These are phyloP conservation scores for Erythrolamprus reginae DNA, from an alignment of 2,113 vertebrate genomes.

Conservation along the genomic window DNA sequence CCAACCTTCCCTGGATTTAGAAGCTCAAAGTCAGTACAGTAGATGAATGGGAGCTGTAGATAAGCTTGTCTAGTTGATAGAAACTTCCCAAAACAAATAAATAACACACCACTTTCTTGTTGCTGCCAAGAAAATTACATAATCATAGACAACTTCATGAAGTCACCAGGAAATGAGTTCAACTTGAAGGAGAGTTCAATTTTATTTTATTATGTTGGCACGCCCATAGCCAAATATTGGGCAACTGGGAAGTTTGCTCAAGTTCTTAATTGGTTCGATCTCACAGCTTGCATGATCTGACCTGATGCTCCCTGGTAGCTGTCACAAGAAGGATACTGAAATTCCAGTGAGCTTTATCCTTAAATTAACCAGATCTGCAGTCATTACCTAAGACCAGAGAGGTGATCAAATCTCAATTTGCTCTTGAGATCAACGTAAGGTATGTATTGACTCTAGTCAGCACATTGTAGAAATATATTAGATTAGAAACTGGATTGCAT, in stretches of 20 bases:
- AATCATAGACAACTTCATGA: neutral
- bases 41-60: neutral
- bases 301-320: neutral
- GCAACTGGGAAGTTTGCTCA: neutral
- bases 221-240: neutral
- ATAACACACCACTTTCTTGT: neutral
- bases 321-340: neutral
- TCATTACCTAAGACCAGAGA: neutral
- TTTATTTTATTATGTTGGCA: neutral
- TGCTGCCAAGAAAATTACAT: neutral
- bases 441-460: neutral
- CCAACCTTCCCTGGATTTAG: neutral
- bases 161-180: neutral
- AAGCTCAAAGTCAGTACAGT: neutral
- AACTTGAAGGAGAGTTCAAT: neutral
- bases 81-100: neutral
- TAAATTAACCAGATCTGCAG: neutral
- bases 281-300: neutral
- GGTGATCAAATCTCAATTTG: neutral
- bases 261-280: neutral
- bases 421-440: neutral
- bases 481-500: neutral
- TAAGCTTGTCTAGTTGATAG: neutral
- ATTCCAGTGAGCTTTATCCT: neutral
- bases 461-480: neutral